phyloP scores from a whole-genome alignment of 1,140 invertebrate genomes.

The Lasaia peninsularis region DNA sequence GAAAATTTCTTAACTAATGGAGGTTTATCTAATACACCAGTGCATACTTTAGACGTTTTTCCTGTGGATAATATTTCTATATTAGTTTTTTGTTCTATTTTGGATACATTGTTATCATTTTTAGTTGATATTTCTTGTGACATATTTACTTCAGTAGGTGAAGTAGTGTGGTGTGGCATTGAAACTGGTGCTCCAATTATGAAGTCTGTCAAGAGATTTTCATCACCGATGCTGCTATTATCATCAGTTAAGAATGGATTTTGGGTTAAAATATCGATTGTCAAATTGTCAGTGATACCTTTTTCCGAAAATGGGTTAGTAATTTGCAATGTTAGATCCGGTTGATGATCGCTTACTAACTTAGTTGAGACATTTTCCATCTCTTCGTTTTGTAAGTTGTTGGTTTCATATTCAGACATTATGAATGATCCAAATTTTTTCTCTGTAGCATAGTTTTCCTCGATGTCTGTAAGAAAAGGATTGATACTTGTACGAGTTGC shows the following conservation, averaged over 20 bases:
- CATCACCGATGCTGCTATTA: slow-evolving; percentile 49
- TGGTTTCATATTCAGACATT: slow-evolving; percentile 55
- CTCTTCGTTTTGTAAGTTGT: slow-evolving; percentile 61
- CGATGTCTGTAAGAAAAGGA: slow-evolving; percentile 50
- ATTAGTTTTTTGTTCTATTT: neutral
- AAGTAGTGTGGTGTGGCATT: slow-evolving; percentile 44
- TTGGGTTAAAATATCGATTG: slow-evolving; percentile 13
- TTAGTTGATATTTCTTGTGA: neutral
- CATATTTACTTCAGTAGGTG: slow-evolving; percentile 11
- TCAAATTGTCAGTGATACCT: neutral
- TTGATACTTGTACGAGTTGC: slow-evolving; percentile 44
- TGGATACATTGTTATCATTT: neutral
- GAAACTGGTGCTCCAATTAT: slow-evolving; percentile 74
- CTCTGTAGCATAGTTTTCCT: slow-evolving; percentile 41
- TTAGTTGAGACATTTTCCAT: slow-evolving; percentile 36
- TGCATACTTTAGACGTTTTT: slow-evolving; percentile 12
- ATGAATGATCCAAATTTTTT: slow-evolving; percentile 50
- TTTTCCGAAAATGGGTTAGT: slow-evolving; percentile 10
- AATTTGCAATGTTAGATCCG: neutral
- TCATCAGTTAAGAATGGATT: slow-evolving; percentile 18
- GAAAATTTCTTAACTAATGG: slow-evolving; percentile 1
- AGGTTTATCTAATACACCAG: slow-evolving; percentile 9
- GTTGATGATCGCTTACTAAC: slow-evolving; percentile 23
- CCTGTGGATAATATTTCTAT: slow-evolving; percentile 1
- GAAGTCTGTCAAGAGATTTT: slow-evolving; percentile 47